These are phyloP conservation scores for Trididemnum miniatum DNA, from an alignment of 23 tunicate genomes.

Conservation along the genomic window DNA sequence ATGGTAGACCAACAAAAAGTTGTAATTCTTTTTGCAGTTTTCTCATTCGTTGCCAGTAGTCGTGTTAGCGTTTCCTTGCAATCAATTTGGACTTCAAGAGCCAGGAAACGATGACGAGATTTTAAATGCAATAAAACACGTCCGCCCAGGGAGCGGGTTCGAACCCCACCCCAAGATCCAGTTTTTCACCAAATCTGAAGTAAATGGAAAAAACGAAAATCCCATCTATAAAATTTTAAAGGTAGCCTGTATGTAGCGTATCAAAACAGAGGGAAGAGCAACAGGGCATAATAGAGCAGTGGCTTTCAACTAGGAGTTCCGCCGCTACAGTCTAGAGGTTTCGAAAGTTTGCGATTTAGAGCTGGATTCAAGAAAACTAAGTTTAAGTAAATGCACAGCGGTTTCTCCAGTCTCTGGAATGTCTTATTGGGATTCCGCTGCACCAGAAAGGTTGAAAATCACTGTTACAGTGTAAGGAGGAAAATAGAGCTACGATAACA, in stretches of 20 bases:
- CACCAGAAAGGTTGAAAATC: no score
- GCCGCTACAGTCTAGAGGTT: no score
- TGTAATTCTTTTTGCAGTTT: no score
- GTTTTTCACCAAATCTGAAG: slow-evolving; percentile 42
- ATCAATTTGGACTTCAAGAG: slow-evolving; percentile 58
- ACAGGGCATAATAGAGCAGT: not conserved
- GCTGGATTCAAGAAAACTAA: no score
- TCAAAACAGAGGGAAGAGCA: not conserved
- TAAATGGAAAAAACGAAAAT: slow-evolving; percentile 43
- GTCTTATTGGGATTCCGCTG: no score
- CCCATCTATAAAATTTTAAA: slow-evolving; percentile 32
- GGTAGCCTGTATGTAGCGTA: not conserved
- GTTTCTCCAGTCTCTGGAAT: no score
- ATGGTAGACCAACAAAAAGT: no score
- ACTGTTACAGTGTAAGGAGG: no score
- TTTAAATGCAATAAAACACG: slow-evolving; percentile 43
- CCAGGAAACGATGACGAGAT: slow-evolving; percentile 55
- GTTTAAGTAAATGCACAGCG: no score
- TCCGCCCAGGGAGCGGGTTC: slow-evolving; percentile 58
- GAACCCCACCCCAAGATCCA: slow-evolving; percentile 37
- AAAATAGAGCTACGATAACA: no score
- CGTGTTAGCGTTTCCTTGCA: slow-evolving; percentile 50
- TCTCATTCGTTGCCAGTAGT: slow-evolving; percentile 26
- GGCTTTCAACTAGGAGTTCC: not conserved
- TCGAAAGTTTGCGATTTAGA: no score